phyloP scores from a whole-genome alignment of 2,888 invertebrate species.

The Polydrusus cervinus region DNA sequence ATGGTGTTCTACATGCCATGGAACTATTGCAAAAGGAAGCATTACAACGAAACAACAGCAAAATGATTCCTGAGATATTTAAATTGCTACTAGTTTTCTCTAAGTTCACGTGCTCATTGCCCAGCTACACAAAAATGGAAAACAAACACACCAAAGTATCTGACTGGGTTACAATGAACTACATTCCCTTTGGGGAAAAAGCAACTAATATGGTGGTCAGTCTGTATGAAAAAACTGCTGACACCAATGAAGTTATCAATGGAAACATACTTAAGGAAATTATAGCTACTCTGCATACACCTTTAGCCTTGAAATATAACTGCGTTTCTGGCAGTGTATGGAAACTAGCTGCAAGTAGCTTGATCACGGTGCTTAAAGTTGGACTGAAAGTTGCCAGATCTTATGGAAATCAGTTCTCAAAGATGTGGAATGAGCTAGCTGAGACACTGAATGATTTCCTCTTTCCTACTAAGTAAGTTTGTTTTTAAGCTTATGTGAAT shows the following conservation, averaged over 20 bases:
- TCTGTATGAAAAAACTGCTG: slow-evolving; percentile 83
- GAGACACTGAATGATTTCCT: slow-evolving; percentile 92
- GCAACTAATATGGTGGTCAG: slow-evolving; percentile 83
- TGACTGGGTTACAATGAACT: slow-evolving; percentile 87
- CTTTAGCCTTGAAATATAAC: slow-evolving; percentile 85
- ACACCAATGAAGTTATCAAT: slow-evolving; percentile 81
- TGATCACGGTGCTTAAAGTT: slow-evolving; percentile 85
- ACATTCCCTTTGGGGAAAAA: slow-evolving; percentile 90
- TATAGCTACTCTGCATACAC: slow-evolving; percentile 80
- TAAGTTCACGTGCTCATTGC: slow-evolving; percentile 82
- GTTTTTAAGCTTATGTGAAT: slow-evolving; percentile 24
- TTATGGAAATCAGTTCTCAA: slow-evolving; percentile 81
- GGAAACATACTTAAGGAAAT: slow-evolving; percentile 81
- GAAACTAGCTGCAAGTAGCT: slow-evolving; percentile 86
- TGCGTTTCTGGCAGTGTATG: slow-evolving; percentile 87
- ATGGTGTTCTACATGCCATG: slow-evolving; percentile 88
- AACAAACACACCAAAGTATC: slow-evolving; percentile 72
- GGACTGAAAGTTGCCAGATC: slow-evolving; percentile 92
- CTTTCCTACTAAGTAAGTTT: slow-evolving; percentile 84
- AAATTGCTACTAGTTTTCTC: slow-evolving; percentile 79
- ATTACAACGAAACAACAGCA: slow-evolving; percentile 73
- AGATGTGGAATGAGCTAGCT: slow-evolving; percentile 91
- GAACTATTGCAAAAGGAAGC: slow-evolving; percentile 89
- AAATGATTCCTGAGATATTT: slow-evolving; percentile 81
- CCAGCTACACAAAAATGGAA: slow-evolving; percentile 74